Evolutionary conservation across 2,113 vertebrate genomes (phyloP).

Genomic region (Neogale vison): DNA sequence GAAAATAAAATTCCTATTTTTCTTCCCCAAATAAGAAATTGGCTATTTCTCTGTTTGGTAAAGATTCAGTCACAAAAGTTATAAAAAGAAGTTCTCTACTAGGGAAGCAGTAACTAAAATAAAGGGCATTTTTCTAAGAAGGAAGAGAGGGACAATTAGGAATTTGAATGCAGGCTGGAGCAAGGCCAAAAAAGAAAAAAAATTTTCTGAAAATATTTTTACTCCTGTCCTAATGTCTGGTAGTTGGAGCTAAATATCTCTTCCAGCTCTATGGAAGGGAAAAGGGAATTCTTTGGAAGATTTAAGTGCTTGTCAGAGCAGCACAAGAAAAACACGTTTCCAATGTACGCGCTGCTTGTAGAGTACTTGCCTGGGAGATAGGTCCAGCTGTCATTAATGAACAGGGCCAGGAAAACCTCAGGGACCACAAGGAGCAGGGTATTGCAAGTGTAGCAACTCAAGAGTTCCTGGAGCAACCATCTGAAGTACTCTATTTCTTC

Average conservation of each 20-base stretch:
- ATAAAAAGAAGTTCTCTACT: not conserved
- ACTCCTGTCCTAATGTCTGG: not conserved
- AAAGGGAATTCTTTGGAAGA: constrained; percentile 10
- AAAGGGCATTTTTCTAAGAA: constrained; percentile 10
- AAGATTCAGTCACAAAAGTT: not conserved
- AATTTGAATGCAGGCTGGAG: not conserved
- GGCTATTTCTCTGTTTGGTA: constrained; percentile 2
- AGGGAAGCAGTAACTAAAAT: not conserved
- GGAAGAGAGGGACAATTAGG: not conserved
- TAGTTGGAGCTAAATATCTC: not conserved
- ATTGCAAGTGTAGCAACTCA: not conserved
- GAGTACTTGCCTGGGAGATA: not conserved
- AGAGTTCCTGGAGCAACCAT: not conserved
- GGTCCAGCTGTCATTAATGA: not conserved
- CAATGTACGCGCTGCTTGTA: not conserved
- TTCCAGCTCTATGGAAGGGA: not conserved
- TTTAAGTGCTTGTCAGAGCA: not conserved
- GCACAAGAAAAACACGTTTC: not conserved
- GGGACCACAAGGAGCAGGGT: not conserved
- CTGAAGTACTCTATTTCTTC: not conserved
- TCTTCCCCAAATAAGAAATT: not conserved
- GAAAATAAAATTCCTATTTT: not conserved
- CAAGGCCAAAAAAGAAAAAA: not conserved
- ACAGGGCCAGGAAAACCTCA: not conserved
- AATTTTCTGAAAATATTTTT: not conserved